phyloP scores from a whole-genome alignment of 2,113 vertebrate genomes.

The Gallinago paraguaiae region DNA sequence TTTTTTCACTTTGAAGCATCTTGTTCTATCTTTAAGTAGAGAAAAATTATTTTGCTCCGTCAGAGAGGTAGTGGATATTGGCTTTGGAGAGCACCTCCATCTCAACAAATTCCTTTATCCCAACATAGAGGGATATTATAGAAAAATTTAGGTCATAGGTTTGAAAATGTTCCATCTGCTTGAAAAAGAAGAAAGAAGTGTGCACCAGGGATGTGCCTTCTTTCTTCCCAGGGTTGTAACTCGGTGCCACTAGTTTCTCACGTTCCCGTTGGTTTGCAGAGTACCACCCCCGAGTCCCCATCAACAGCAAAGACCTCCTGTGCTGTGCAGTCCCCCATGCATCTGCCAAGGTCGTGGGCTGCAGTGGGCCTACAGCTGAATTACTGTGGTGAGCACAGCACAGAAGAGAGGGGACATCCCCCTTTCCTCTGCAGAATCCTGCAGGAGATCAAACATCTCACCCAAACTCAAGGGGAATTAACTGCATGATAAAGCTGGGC shows the following conservation, averaged over 20 bases:
- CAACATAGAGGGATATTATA: not conserved
- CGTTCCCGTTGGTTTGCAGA: fast-evolving
- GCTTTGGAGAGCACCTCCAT: not conserved
- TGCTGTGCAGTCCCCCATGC: not conserved
- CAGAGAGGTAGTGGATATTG: not conserved
- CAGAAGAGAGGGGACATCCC: not conserved
- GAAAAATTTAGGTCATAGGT: not conserved
- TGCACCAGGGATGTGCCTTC: fast-evolving
- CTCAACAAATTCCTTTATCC: not conserved
- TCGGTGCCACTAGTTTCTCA: fast-evolving
- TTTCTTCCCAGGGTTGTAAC: not conserved
- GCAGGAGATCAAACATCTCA: not conserved
- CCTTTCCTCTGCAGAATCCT: not conserved
- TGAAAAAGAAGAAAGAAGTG: not conserved
- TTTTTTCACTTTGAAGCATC: not conserved
- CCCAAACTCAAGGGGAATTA: not conserved
- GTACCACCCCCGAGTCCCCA: not conserved
- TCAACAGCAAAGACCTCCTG: not conserved
- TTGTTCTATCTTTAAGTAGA: not conserved
- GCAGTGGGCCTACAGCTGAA: not conserved
- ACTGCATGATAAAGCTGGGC: not conserved
- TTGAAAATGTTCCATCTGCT: not conserved
- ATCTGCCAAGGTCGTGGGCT: not conserved
- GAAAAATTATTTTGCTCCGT: not conserved
- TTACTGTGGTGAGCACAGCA: not conserved